Percentiles rank a stretch among this genome's conserved stretches.
phyloP scores from a whole-genome alignment of 2,113 vertebrate species.

The Meriones unguiculatus region DNA sequence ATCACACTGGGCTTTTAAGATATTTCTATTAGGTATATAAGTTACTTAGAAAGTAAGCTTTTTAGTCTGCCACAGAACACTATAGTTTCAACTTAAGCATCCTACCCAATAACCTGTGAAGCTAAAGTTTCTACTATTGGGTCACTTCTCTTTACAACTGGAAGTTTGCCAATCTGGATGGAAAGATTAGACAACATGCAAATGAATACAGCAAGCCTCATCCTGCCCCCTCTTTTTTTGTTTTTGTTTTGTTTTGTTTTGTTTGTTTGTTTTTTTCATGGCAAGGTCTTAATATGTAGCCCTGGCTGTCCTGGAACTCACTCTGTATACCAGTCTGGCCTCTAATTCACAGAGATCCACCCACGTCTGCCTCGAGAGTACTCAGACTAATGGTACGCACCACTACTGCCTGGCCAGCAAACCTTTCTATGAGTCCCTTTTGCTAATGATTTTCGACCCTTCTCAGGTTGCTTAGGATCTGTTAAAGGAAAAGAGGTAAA shows the following conservation, averaged over 20 bases:
- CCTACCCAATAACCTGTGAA: background rate
- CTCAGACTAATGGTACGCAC: background rate
- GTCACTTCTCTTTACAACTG: background rate
- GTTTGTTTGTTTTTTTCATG: background rate
- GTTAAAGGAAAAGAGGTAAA: background rate
- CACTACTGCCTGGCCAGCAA: background rate
- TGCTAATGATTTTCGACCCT: background rate
- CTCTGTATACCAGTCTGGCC: background rate
- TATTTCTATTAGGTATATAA: background rate
- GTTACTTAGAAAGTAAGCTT: background rate
- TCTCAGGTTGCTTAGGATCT: background rate
- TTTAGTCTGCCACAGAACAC: background rate
- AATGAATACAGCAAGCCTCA: background rate
- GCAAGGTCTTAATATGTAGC: background rate
- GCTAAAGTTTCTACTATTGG: background rate
- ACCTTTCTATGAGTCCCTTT: background rate
- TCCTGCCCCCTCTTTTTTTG: background rate
- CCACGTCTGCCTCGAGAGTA: background rate
- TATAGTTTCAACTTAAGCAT: background rate
- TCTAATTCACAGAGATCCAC: background rate
- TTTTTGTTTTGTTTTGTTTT: too few relatives aligned
- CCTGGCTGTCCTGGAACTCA: background rate
- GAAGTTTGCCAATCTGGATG: background rate
- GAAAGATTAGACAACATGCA: background rate
- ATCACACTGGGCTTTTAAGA: background rate